These are phyloP conservation scores for Holothuria leucospilota DNA, from an alignment of 53 echinoderm and acorn worm genomes.

Conservation along the genomic window DNA sequence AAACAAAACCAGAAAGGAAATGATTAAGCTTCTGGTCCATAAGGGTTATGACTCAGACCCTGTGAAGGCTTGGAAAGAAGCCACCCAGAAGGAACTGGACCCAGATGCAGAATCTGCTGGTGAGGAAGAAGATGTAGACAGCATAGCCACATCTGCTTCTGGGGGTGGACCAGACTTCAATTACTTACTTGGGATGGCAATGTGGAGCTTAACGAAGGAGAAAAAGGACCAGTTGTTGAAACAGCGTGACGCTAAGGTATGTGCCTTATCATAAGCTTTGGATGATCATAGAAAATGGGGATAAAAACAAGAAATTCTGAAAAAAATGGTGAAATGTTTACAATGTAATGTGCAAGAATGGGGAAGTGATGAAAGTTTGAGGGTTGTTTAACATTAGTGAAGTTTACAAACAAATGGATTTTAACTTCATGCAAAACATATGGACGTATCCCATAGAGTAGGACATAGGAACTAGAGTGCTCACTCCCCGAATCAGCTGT, in stretches of 20 bases:
- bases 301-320: too few species aligned
- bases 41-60: slow-evolving; percentile 97
- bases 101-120: slow-evolving; percentile 29
- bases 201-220: slow-evolving; percentile 93
- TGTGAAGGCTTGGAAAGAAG: slow-evolving; percentile 85
- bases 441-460: too few species aligned
- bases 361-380: too few species aligned
- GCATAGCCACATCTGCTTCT: slow-evolving; percentile 56
- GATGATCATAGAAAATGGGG: too few species aligned
- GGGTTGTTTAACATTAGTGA: too few species aligned
- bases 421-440: too few species aligned
- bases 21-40: slow-evolving; percentile 82
- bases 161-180: slow-evolving; percentile 86
- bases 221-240: slow-evolving; percentile 88
- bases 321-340: too few species aligned
- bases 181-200: slow-evolving; percentile 95
- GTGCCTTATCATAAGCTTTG: neutral
- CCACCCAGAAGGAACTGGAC: slow-evolving; percentile 60
- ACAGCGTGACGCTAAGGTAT: slow-evolving; percentile 83
- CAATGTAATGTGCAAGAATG: too few species aligned
- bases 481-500: too few species aligned
- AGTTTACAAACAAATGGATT: too few species aligned
- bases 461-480: too few species aligned
- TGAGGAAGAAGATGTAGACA: slow-evolving; percentile 64
- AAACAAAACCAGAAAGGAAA: slow-evolving; percentile 94